Evolutionary conservation across 1,140 invertebrate genomes (phyloP).

Genomic region (Micrasema longulum): DNA sequence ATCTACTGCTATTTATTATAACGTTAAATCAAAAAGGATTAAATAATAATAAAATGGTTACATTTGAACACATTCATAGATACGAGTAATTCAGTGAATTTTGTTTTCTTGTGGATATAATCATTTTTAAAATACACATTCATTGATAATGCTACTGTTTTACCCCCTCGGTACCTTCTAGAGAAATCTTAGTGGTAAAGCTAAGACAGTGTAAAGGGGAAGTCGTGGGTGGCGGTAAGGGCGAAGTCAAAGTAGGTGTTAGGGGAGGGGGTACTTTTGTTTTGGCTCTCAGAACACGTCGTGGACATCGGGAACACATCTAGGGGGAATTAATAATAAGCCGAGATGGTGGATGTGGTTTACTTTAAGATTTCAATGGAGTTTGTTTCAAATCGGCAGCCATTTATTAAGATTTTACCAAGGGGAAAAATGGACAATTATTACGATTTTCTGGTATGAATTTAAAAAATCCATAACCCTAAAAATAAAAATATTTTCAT

Average conservation of each 20-base stretch:
- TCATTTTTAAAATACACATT: too few relatives aligned
- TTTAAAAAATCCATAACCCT: too few relatives aligned
- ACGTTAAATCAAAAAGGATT: too few relatives aligned
- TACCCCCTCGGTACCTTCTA: too few relatives aligned
- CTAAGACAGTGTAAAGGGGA: background rate
- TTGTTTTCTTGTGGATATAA: too few relatives aligned
- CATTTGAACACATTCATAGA: too few relatives aligned
- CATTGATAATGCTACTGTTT: too few relatives aligned
- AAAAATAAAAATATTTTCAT: too few relatives aligned
- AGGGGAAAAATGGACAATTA: slow-evolving; percentile 1
- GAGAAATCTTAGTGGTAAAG: slow-evolving; percentile 18
- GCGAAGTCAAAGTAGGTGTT: background rate
- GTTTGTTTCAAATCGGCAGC: slow-evolving; percentile 22
- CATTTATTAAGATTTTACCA: slow-evolving; percentile 29
- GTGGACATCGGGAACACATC: slow-evolving; percentile 54
- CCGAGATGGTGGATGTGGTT: slow-evolving; percentile 52
- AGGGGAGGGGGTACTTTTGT: slow-evolving; percentile 42
- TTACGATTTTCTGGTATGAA: background rate
- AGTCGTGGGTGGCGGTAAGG: slow-evolving; percentile 1
- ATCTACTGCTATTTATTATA: too few relatives aligned
- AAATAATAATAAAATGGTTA: too few relatives aligned
- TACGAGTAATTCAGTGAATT: too few relatives aligned
- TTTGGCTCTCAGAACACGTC: slow-evolving; percentile 54
- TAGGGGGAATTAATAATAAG: slow-evolving; percentile 56
- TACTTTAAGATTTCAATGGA: slow-evolving; percentile 53